Evolutionary conservation across 2,113 vertebrate genomes (phyloP).

Genomic region (Elephas maximus): DNA sequence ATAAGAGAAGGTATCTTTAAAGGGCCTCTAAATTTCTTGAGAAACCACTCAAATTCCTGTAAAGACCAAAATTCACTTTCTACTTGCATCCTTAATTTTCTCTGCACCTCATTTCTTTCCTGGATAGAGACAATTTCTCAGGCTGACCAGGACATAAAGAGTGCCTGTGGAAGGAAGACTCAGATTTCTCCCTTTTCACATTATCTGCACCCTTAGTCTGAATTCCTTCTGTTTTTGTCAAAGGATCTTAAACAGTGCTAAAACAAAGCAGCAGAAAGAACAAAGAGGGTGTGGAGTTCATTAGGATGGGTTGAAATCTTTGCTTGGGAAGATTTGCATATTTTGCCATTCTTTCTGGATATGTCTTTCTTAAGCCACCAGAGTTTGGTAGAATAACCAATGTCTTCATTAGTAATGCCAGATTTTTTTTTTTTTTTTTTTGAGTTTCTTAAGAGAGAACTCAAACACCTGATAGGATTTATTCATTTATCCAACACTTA

Average conservation of each 20-base stretch:
- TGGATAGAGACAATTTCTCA: slow-evolving; percentile 61
- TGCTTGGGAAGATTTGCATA: neutral
- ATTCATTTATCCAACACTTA: neutral
- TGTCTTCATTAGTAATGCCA: neutral
- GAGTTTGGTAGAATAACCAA: neutral
- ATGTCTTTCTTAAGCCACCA: neutral
- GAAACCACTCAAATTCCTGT: slow-evolving; percentile 74
- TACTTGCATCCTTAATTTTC: slow-evolving; percentile 83
- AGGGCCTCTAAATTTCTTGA: slow-evolving; percentile 83
- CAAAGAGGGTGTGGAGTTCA: neutral
- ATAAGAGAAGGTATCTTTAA: slow-evolving; percentile 83
- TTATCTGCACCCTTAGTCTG: neutral
- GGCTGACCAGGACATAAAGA: slow-evolving; percentile 23
- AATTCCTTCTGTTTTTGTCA: slow-evolving; percentile 31
- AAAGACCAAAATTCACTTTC: slow-evolving; percentile 84
- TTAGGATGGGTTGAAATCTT: neutral
- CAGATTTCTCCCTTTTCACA: neutral
- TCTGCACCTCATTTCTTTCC: slow-evolving; percentile 77
- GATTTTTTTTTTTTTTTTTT: slow-evolving; percentile 38
- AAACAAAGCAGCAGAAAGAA: neutral
- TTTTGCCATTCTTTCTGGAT: slow-evolving; percentile 8
- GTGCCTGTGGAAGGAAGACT: slow-evolving; percentile 4
- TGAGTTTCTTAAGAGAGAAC: neutral
- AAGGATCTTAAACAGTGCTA: neutral
- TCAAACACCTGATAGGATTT: neutral